Conservation (phyloP, 2,797 vertebrate species). For the Oreortyx pictus region DNA sequence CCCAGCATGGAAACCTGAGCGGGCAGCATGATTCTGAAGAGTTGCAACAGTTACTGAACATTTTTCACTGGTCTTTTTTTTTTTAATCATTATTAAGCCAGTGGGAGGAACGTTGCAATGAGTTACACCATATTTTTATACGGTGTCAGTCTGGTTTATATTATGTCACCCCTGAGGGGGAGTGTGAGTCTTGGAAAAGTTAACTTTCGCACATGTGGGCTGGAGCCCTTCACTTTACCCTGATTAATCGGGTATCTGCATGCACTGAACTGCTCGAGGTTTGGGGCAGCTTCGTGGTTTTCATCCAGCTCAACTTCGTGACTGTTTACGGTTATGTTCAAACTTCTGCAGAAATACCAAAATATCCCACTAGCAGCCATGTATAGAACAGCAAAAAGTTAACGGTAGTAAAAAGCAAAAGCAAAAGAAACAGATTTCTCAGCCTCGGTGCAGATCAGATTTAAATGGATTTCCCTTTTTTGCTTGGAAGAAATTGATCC, state of each 20-base stretch:
- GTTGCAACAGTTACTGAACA: slow-evolving; percentile 19
- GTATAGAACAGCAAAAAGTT: neutral
- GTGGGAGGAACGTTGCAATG: slow-evolving; percentile 31
- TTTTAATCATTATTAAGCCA: slow-evolving; percentile 45
- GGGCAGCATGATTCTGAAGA: slow-evolving; percentile 28
- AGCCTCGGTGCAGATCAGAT: neutral
- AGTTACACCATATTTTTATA: slow-evolving; percentile 2
- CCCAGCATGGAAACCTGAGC: neutral
- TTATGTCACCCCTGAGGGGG: slow-evolving; percentile 22
- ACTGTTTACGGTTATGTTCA: neutral
- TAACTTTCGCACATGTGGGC: neutral
- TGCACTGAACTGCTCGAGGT: neutral
- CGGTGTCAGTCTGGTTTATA: slow-evolving; percentile 12
- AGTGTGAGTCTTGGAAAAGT: slow-evolving; percentile 38
- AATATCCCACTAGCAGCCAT: neutral
- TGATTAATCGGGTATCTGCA: neutral
- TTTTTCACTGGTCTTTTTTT: slow-evolving; percentile 34
- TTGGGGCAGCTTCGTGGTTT: neutral
- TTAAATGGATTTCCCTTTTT: neutral
- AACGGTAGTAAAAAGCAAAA: neutral
- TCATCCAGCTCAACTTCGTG: neutral
- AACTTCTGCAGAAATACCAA: neutral
- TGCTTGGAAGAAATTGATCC: neutral
- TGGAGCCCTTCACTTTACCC: neutral
- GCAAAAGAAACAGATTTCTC: neutral